Evolutionary conservation across 1,140 invertebrate genomes (phyloP), one percentile per base, ranked within the genome.

Genomic region (Papilio polyxenes): DNA sequence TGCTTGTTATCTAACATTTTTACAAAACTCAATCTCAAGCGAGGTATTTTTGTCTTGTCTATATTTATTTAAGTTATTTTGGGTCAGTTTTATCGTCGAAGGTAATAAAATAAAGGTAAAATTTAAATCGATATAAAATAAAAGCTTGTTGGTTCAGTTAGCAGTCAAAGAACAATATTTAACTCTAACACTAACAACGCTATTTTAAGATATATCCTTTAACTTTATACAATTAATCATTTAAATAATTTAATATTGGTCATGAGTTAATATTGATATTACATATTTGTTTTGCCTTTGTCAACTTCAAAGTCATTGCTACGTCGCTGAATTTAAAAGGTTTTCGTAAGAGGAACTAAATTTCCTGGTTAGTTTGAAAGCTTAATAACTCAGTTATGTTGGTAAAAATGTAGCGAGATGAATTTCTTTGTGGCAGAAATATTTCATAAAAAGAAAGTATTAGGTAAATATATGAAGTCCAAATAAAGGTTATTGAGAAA

Each of bases 221-320:
- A 56, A 56, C 0, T 5, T 56, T 17, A 56, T 5, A 15, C 5
- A 56, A 2, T 56, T 2, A 4, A 53, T 53, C 20, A n/a, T 62
- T 62, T 10, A 62, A 23, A 0, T 9, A 62, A 23, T 62, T 20
- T 23, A 62, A 11, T 17, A 7, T 59, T 62, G 1, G 20, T 20
- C 3, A 8, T 23, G 59, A 20, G 59, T 20, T 31, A 31, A 31
- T 62, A 5, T 62, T 23, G 20, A 62, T 0, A 31, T 65, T 10
- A 23, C n/a, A n/a, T n/a, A 65, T 65, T 37, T 69, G 65, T 69
- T 5, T 69, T 69, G 65, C 65, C 65, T 69, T 37, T 69, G 31
- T n/a, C 31, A 3, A 69, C 11, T 15, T 15, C 31, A 15, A 37
- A 31, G 65, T 15, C 31, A 23, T 62, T 11, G 20, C 20, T 23